Base-by-base conservation (phyloP, 2,113 vertebrate genomes). In the Epinephelus lanceolatus region DNA sequence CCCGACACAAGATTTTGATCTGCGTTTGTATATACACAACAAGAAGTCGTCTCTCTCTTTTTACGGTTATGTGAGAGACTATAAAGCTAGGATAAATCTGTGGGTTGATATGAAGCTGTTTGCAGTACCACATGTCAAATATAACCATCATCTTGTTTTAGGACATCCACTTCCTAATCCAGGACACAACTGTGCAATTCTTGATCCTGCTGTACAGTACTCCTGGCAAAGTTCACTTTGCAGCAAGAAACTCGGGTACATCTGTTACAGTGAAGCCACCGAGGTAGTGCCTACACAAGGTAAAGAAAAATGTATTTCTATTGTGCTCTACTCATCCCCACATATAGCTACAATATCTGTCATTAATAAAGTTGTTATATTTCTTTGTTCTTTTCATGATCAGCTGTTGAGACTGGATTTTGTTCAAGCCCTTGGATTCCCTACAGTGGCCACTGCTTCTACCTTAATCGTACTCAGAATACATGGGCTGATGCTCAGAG, bases 151-250 rank as follows among this genome's bases (percentile, higher is more conserved):
- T 71, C 53, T 65, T 74, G 21, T 74, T 85, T 72, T 90, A 98
- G 97, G 96, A 66, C 90, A 95, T 74, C 97, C 97, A 71, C 95
- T 95, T 60, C 47, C 88, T 72, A 92, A 94, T 65, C 96, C 96
- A 45, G 97, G 96, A 42, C 94, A 94, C 76, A 95, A 78, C 68
- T 98, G 97, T 81, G 97, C 90, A 70, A 87, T 92, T 10, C 53
- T 97, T 40, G 95, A 95, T 86, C 93, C 95, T 17, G 88, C 76
- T 45, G 95, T 94, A 84, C 53, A 33, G 40, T 84, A 74, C 21
- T 95, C 95, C 55, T 98, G 97, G 97, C 95, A 97, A 86, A 97
- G 87, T 78, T 75, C 86, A 49, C 91, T 92, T 76, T 98, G 97
- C 42, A 86, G 60, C 25, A 94, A 95, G 86, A 96, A 90, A 89